Base-by-base conservation (phyloP, 2,888 invertebrate species). In the Ormyrus thymus region DNA sequence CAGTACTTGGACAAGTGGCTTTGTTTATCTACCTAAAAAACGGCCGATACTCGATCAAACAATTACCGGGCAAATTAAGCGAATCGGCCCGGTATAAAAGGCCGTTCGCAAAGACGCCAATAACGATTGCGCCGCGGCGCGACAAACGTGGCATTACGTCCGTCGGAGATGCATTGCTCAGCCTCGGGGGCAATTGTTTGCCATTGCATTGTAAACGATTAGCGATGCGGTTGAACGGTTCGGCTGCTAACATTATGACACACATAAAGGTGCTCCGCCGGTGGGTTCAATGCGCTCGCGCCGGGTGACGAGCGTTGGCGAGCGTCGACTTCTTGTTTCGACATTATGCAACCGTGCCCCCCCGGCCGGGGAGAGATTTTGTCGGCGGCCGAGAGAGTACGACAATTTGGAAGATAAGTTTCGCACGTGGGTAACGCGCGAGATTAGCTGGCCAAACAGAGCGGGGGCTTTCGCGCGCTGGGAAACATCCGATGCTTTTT, bases 261-360 rank as follows among this genome's bases (percentile, higher is more conserved):
- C 15, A 55, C 61, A 68, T 69, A 61, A 76, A 69, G 68, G 61
- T 69, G 53, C 61, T 76, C 75, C 10, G 61, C 29, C 68, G 55
- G 7, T 50, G 73, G 68, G 75, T 76, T 76, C 75, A 76, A 76
- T 61, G 75, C 29, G 61, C 29, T 62, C 53, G 13, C 6, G 50
- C 55, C n/a, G 43, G 13, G 59, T 13, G 58, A 53, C 61, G 59
- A 58, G 53, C 66, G 66, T 61, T 75, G 29, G 45, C 59, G 46
- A 69, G 55, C 75, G 68, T 61, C 61, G 46, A 46, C 53, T 15
- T 43, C 56, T 50, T 53, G 8, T 55, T 29, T 53, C 48, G 7
- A n/a, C 13, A 48, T 55, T 73, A 15, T 15, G 45, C 53, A 7
- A 29, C 29, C 29, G 29, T 29, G n/a, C n/a, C n/a, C 29, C 29